These are phyloP conservation scores for Centropyge bicolor DNA, from an alignment of 2,797 vertebrate genomes.

Conservation along the genomic window DNA sequence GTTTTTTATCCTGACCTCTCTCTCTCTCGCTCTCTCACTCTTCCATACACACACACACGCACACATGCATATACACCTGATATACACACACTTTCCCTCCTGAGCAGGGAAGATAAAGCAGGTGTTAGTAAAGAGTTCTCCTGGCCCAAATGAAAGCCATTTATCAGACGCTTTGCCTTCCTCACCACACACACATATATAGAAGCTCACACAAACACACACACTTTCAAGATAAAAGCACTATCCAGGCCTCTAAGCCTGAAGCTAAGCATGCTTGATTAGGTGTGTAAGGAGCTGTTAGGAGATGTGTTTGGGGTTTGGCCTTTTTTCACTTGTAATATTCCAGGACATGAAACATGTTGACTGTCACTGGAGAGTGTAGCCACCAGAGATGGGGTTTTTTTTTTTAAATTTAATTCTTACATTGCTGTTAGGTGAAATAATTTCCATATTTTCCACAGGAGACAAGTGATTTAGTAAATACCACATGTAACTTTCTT, in stretches of 20 bases:
- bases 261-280: conserved; percentile 69
- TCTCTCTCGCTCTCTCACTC: background rate
- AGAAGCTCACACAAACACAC: conserved; percentile 48
- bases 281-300: conserved; percentile 65
- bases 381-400: background rate
- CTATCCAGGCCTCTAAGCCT: conserved; percentile 55
- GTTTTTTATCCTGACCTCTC: background rate
- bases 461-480: background rate
- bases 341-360: conserved; percentile 32
- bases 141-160: conserved; percentile 76
- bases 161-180: conserved; percentile 72
- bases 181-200: conserved; percentile 43
- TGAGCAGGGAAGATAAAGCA: conserved; percentile 76
- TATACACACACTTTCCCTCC: conserved; percentile 46
- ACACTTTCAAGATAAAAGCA: conserved; percentile 61
- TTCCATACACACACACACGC: background rate
- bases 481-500: background rate
- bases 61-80: conserved; percentile 16
- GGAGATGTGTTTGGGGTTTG: conserved; percentile 41
- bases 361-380: conserved; percentile 16
- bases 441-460: background rate
- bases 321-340: conserved; percentile 38
- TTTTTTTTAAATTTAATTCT: background rate
- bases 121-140: conserved; percentile 73
- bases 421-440: background rate